These are phyloP conservation scores for Sciurus vulgaris DNA, from an alignment of 2,797 vertebrate genomes.

Conservation along the genomic window DNA sequence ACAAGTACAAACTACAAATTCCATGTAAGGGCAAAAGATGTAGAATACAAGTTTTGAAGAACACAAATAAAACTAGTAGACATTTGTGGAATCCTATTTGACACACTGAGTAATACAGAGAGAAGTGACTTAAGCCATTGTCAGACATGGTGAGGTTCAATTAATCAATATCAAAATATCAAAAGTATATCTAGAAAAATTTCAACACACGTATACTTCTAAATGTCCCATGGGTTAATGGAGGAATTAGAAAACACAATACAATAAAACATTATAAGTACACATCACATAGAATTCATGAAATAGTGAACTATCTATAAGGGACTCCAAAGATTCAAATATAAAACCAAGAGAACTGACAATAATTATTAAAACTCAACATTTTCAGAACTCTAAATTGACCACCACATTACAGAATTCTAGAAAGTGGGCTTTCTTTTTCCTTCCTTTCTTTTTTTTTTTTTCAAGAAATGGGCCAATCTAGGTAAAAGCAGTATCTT, in stretches of 20 bases:
- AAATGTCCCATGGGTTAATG: no score
- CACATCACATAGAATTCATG: background rate
- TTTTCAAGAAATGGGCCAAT: background rate
- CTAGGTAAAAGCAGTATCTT: background rate
- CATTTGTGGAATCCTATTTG: no score
- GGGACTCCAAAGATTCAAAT: background rate
- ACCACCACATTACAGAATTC: no score
- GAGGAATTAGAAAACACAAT: background rate
- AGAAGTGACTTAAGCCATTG: background rate
- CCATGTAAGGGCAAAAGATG: no score
- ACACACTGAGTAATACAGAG: background rate
- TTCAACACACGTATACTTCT: no score
- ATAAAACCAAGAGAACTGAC: background rate
- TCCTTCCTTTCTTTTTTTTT: no score
- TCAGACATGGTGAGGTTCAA: background rate
- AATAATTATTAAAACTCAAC: background rate
- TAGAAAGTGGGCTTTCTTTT: no score
- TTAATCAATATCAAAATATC: background rate
- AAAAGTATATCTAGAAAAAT: background rate
- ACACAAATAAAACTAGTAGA: no score
- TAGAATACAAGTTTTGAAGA: no score
- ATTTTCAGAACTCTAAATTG: no score
- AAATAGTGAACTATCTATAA: background rate
- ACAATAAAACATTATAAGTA: background rate
- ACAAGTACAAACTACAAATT: no score